Percentiles rank a stretch among this genome's conserved stretches.
Conservation (phyloP, 2,888 invertebrate species). For the Bibio marci region DNA sequence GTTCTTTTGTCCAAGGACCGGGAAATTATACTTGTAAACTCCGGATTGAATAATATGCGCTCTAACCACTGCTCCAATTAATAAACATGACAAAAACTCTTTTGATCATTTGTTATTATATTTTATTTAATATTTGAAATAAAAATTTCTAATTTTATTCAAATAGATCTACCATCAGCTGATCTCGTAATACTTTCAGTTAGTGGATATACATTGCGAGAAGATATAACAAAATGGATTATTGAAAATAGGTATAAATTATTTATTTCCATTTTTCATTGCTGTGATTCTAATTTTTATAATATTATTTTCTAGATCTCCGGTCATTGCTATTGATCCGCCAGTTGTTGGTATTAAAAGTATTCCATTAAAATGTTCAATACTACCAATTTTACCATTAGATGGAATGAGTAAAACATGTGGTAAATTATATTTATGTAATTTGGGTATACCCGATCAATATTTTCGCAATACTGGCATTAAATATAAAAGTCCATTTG, state of each 20-base stretch:
- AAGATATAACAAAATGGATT: slow-evolving; percentile 1
- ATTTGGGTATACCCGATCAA: slow-evolving; percentile 63
- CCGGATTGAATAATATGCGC: too few species aligned
- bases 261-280: background rate
- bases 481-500: slow-evolving; percentile 70
- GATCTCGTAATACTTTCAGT: slow-evolving; percentile 30
- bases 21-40: too few species aligned
- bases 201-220: slow-evolving; percentile 8
- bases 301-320: slow-evolving; percentile 32
- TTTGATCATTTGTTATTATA: background rate
- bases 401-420: slow-evolving; percentile 38
- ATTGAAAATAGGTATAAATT: slow-evolving; percentile 14
- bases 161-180: slow-evolving; percentile 28
- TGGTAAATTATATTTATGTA: slow-evolving; percentile 68
- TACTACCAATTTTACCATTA: slow-evolving; percentile 54
- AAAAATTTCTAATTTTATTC: too few species aligned
- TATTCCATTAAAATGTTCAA: slow-evolving; percentile 43
- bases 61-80: background rate
- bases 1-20: too few species aligned
- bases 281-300: background rate
- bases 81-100: background rate
- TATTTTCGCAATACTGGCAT: slow-evolving; percentile 61
- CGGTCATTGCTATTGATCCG: slow-evolving; percentile 59
- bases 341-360: slow-evolving; percentile 47
- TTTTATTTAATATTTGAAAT: too few species aligned